A percentile compares a stretch with the other conserved stretches of the same genome.
These are phyloP conservation scores for Osedax frankpressi DNA, from an alignment of 2,888 invertebrate species.

Conservation along the genomic window DNA sequence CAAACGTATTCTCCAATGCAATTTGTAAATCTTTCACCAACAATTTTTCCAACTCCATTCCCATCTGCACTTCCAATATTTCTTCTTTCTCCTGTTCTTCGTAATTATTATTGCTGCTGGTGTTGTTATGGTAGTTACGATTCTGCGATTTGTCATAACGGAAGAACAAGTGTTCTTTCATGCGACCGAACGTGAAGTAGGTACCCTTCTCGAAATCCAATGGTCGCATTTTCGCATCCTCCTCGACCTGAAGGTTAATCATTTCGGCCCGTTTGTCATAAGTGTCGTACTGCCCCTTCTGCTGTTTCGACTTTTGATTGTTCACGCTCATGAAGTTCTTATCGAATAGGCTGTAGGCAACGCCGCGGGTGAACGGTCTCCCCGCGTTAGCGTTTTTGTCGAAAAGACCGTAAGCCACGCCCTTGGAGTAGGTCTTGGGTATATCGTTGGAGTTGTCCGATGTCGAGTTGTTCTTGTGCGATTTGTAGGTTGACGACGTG, in stretches of 20 bases:
- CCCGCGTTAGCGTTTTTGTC: not conserved
- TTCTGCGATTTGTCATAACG: not conserved
- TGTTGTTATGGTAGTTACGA: too few relatives aligned
- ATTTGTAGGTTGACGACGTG: too few relatives aligned
- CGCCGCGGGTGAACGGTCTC: not conserved
- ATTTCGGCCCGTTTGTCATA: not conserved
- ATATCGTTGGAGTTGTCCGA: too few relatives aligned
- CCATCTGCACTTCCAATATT: too few relatives aligned
- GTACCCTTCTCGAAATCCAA: not conserved
- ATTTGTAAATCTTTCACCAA: too few relatives aligned
- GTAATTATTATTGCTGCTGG: too few relatives aligned
- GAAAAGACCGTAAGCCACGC: not conserved
- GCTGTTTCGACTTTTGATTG: not conserved
- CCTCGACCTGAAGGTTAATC: not conserved
- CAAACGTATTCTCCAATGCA: too few relatives aligned
- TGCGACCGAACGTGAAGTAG: not conserved
- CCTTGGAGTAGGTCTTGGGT: not conserved
- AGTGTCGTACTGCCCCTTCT: not conserved
- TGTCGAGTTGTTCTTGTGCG: too few relatives aligned
- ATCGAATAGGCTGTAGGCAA: not conserved
- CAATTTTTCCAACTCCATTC: too few relatives aligned
- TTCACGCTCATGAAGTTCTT: not conserved
- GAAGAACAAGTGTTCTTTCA: not conserved
- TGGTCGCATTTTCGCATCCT: not conserved
- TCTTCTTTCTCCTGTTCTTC: too few relatives aligned